These are phyloP conservation scores for Lates japonicus DNA, from an alignment of 2,797 vertebrate species.

Conservation along the genomic window DNA sequence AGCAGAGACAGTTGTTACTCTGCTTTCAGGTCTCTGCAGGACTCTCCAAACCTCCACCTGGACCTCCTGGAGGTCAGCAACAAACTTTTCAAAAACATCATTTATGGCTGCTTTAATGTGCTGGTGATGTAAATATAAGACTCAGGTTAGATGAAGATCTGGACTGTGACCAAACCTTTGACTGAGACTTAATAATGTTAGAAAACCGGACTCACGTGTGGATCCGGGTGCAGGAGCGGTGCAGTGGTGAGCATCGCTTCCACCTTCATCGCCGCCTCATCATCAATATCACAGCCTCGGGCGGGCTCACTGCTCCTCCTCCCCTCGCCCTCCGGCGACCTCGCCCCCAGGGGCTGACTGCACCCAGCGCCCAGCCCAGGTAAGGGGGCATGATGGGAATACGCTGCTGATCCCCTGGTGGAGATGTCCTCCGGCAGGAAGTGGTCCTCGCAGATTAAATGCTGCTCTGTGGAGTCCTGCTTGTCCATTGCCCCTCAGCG, in stretches of 20 bases:
- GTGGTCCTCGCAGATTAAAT: conserved; percentile 75
- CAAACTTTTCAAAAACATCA: too few relatives aligned
- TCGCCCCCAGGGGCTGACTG: conserved; percentile 54
- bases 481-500: conserved; percentile 64
- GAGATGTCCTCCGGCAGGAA: conserved; percentile 74
- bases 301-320: conserved; percentile 2
- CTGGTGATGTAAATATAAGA: too few relatives aligned
- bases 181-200: neutral
- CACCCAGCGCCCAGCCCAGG: conserved; percentile 48
- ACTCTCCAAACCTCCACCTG: neutral
- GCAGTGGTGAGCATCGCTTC: neutral
- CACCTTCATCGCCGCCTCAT: neutral
- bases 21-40: neutral
- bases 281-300: neutral
- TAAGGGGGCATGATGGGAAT: conserved; percentile 78
- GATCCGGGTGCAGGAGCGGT: neutral
- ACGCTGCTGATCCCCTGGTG: conserved; percentile 29
- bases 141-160: too few relatives aligned
- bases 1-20: conserved; percentile 12
- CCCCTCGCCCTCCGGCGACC: conserved; percentile 17
- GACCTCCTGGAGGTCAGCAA: conserved; percentile 17
- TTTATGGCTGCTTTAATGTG: too few relatives aligned
- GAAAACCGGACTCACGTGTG: conserved; percentile 22
- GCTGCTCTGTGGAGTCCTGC: conserved; percentile 43
- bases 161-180: too few relatives aligned